A percentile compares a stretch with the other conserved stretches of the same genome.
Conservation (phyloP, 2,888 invertebrate species). For the Allolobophora icterica region DNA sequence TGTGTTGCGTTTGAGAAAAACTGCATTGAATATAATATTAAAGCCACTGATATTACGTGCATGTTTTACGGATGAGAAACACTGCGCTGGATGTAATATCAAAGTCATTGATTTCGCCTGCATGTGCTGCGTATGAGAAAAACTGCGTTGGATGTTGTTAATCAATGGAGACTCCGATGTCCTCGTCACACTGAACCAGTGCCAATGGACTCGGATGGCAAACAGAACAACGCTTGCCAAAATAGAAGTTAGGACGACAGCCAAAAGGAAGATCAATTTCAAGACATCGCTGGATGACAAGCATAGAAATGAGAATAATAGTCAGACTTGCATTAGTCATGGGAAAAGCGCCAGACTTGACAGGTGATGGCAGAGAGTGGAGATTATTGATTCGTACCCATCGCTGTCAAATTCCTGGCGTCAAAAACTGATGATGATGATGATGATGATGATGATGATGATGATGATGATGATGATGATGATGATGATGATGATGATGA, state of each 20-base stretch:
- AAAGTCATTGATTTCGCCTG: too few relatives aligned
- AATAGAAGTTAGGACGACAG: not conserved
- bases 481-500: slow-evolving; percentile 31
- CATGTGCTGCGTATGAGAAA: too few relatives aligned
- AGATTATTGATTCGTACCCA: not conserved
- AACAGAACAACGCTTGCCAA: not conserved
- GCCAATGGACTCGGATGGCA: not conserved
- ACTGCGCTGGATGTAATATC: too few relatives aligned
- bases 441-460: slow-evolving; percentile 38
- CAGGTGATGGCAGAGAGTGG: not conserved
- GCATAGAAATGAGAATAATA: too few relatives aligned
- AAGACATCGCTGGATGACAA: not conserved
- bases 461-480: slow-evolving; percentile 32
- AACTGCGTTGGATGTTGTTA: too few relatives aligned
- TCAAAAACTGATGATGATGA: slow-evolving; percentile 20
- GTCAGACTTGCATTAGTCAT: not conserved
- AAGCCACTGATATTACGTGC: too few relatives aligned
- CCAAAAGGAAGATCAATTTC: not conserved
- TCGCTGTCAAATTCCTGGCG: not conserved
- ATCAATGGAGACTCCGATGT: too few relatives aligned
- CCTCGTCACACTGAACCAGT: not conserved
- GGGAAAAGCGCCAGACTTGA: not conserved
- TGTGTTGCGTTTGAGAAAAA: too few relatives aligned
- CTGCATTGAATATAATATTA: too few relatives aligned
- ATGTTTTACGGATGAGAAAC: too few relatives aligned